Evolutionary conservation across 2,797 vertebrate genomes (phyloP), one percentile per base, ranked within the genome.

Genomic region (Psittacula derbiana): DNA sequence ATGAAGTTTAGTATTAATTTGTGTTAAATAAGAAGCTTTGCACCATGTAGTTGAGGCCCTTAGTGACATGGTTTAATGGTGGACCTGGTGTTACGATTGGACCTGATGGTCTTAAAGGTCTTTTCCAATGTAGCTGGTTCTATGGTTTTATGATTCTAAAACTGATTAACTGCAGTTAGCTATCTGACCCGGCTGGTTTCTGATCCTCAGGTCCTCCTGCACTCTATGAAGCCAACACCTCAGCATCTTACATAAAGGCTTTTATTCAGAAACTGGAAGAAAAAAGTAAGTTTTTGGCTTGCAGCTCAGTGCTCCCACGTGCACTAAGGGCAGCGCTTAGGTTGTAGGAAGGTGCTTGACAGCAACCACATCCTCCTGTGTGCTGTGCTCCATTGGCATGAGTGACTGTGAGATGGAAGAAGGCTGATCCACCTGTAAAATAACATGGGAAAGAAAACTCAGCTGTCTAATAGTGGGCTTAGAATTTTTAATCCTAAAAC

Each of bases 401-500:
- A 28, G 50, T 19, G 52, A 36, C 49, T 41, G 46, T 0, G 4
- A 70, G 40, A 6, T 46, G 76, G 19, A 23, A 66, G 65, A 88
- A 75, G 44, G 73, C 33, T 66, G 47, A 66, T 58, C 55, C 60
- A 12, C 40, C 43, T 57, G 31, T 61, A 75, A 88, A 81, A 71
- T 31, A 58, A 23, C 31, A 16, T 40, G 28, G 52, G 36, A 31
- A n/a, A 55, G 60, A 65, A 79, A 94, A 66, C 36, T 33, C 55
- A 38, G 15, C 13, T 0, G 0, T 12, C 52, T 23, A 8, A 41
- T n/a, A 58, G 33, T 3, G 0, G 0, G 43, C 58, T 36, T 13
- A 58, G 50, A 25, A 66, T 40, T 31, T 18, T 43, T 36, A 91
- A 1, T n/a, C 40, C 33, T 65, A 7, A 92, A 91, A 55, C 3